Evolutionary conservation across 2,113 vertebrate genomes (phyloP).

Genomic region (Hippocampus mohnikei): DNA sequence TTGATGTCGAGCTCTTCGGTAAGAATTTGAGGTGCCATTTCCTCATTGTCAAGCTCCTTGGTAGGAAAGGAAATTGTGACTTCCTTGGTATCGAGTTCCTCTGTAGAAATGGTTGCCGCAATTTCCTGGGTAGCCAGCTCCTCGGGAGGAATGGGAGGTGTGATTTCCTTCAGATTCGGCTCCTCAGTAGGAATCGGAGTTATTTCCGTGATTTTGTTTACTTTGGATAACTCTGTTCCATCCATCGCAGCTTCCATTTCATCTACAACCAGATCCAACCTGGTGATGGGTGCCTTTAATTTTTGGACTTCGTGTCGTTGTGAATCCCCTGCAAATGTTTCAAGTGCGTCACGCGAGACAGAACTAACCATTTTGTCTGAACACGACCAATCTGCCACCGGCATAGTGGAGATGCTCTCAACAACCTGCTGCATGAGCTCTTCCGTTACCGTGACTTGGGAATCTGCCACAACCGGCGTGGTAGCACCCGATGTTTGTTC

Average conservation of each 20-base stretch:
- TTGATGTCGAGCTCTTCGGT: background rate
- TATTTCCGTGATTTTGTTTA: slow-evolving; percentile 26
- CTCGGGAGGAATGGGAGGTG: background rate
- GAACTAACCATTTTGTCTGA: slow-evolving; percentile 32
- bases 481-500: slow-evolving; percentile 83
- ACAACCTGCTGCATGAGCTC: slow-evolving; percentile 74
- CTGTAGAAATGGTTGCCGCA: background rate
- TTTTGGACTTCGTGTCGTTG: slow-evolving; percentile 27
- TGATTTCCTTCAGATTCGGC: background rate
- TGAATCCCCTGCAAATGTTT: slow-evolving; percentile 33
- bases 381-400: slow-evolving; percentile 20
- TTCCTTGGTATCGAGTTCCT: background rate
- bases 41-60: background rate
- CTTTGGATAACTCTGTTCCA: slow-evolving; percentile 43
- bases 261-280: slow-evolving; percentile 36
- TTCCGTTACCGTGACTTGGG: slow-evolving; percentile 65
- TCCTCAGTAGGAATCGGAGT: background rate
- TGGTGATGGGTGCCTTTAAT: slow-evolving; percentile 35
- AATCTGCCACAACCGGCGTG: slow-evolving; percentile 78
- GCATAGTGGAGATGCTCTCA: slow-evolving; percentile 69
- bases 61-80: background rate
- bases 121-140: background rate
- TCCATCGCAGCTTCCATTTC: slow-evolving; percentile 32
- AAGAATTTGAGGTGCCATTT: background rate
- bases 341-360: slow-evolving; percentile 33